Conservation (phyloP, 1,140 invertebrate genomes). For the Musca vetustissima region DNA sequence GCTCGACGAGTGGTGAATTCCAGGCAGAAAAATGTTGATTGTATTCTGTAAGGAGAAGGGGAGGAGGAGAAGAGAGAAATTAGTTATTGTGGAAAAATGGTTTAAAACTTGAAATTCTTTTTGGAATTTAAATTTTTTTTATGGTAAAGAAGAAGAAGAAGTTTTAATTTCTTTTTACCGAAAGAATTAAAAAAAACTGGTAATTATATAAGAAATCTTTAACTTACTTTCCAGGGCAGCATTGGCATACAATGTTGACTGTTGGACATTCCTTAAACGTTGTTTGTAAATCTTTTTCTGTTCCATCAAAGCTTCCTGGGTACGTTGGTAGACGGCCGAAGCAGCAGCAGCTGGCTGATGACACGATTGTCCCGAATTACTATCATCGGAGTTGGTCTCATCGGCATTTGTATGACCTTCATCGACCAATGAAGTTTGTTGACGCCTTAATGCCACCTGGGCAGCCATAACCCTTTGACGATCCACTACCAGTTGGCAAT, state of each 20-base stretch:
- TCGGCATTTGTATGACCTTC: conserved; percentile 29
- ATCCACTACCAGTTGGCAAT: conserved; percentile 84
- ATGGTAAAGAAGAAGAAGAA: too few relatives aligned
- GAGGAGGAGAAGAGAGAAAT: neutral
- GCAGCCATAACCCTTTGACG: conserved; percentile 88
- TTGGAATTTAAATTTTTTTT: too few relatives aligned
- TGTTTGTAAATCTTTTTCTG: conserved; percentile 64
- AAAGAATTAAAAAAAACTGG: neutral
- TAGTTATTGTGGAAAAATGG: neutral
- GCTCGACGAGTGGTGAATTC: conserved; percentile 55
- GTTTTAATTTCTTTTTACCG: neutral
- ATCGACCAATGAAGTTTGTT: conserved; percentile 62
- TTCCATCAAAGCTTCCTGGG: conserved; percentile 58
- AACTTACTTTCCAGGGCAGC: conserved; percentile 52
- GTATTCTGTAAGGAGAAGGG: conserved; percentile 46
- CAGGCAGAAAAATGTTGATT: conserved; percentile 51
- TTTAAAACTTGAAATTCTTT: too few relatives aligned
- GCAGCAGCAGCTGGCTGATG: neutral
- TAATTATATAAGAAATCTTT: neutral
- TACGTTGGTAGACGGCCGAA: conserved; percentile 28
- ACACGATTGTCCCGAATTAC: neutral
- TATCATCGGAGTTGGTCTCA: conserved; percentile 26
- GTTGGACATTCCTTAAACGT: conserved; percentile 62
- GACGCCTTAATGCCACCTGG: conserved; percentile 70
- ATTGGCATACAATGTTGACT: conserved; percentile 56